Conservation (phyloP, 2,113 vertebrate genomes). For the Siphamia tubifer region DNA sequence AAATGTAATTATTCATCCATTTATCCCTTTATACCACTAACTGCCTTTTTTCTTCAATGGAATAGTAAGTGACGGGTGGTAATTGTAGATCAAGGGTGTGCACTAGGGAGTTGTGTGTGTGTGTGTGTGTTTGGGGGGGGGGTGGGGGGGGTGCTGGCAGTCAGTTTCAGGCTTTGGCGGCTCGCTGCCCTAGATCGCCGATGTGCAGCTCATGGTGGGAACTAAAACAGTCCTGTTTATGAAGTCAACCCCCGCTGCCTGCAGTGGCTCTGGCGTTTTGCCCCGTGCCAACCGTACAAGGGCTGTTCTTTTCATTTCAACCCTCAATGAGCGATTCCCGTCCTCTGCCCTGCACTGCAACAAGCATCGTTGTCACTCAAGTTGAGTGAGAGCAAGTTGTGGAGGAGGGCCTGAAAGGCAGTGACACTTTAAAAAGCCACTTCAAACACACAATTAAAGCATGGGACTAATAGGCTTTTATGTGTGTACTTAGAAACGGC, state of each 20-base stretch:
- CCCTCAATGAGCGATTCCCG: constrained; percentile 40
- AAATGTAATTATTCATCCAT: constrained; percentile 68
- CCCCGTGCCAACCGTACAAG: constrained; percentile 24
- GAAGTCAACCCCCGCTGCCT: constrained; percentile 33
- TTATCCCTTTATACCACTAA: constrained; percentile 63
- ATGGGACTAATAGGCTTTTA: constrained; percentile 36
- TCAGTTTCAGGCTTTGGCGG: constrained; percentile 12
- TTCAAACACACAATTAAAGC: constrained; percentile 56
- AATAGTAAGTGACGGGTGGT: constrained; percentile 56
- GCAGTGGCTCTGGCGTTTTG: not conserved
- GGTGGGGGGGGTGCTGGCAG: not conserved
- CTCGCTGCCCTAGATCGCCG: constrained; percentile 8
- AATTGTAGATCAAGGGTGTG: constrained; percentile 71
- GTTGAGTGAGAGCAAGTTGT: constrained; percentile 22
- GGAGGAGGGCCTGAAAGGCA: constrained; percentile 32
- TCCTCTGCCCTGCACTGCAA: constrained; percentile 29
- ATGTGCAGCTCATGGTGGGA: constrained; percentile 26
- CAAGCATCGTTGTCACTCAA: constrained; percentile 50
- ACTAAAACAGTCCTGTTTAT: constrained; percentile 6
- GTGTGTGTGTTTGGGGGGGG: no score
- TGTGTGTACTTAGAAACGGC: constrained; percentile 16
- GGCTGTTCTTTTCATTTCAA: constrained; percentile 41
- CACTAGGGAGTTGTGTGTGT: constrained; percentile 12
- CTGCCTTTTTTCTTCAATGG: constrained; percentile 47
- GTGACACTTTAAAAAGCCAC: constrained; percentile 50